Evolutionary conservation across 2,888 invertebrate species (phyloP), one percentile per base, ranked within the genome.

Genomic region (Oscheius myriophilus): DNA sequence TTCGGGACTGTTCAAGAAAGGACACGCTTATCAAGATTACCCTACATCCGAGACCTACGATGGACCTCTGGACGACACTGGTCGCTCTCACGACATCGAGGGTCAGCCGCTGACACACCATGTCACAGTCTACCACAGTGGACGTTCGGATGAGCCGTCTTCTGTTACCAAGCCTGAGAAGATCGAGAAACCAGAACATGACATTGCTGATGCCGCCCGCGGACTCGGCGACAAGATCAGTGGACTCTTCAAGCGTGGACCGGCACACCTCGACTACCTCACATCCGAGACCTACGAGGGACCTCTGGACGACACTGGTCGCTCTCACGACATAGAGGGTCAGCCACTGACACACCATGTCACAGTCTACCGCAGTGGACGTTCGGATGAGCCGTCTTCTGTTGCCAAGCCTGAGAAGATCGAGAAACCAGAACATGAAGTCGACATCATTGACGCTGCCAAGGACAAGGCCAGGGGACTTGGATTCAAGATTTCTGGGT

Each of bases 181-280:
- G 46, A 57, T 57, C 1, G 61, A 23, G 16, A 33, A 25, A 11
- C 11, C 26, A 9, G 49, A 61, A 26, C 9, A 21, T 12, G 23
- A 42, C 2, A 21, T 49, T 21, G 42, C 43, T 51, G 64, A 63
- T 23, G 33, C 26, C 39, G 45, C 55, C 42, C 25, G 57, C 25
- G 53, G 52, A 55, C 39, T 54, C 46, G 57, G 78, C 53, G 66
- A 26, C 46, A 70, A 75, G 70, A 55, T 76, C 52, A 68, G 71
- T 55, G 75, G 77, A 55, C 67, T 77, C 43, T 77, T 77, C 73
- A 77, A 76, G 61, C 73, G 71, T 46, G 64, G 75, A 23, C 64
- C 74, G 25, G 71, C 79, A 46, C 73, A 78, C 45, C 73, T 68
- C 21, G 80, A 80, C 62, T 81, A 81, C 61, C 80, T 78, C 4